A percentile compares a stretch with the other conserved stretches of the same genome.
Conservation (phyloP, 2,113 vertebrate species). For the Choloepus hoffmanni region DNA sequence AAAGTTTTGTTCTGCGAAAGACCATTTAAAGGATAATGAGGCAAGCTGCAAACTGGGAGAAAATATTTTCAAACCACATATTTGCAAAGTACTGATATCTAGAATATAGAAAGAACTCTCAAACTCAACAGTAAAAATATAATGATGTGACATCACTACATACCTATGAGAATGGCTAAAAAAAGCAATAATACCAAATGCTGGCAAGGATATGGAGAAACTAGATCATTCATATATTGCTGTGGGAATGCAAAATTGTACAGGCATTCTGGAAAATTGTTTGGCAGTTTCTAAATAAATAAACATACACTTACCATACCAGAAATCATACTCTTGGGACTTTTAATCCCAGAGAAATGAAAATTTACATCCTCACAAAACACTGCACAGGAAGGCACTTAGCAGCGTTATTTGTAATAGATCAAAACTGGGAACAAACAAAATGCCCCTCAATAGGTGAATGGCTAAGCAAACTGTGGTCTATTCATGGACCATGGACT, state of each 20-base stretch:
- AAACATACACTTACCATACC: neutral
- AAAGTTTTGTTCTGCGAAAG: neutral
- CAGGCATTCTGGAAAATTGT: neutral
- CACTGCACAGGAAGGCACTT: neutral
- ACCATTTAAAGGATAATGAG: neutral
- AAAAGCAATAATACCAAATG: neutral
- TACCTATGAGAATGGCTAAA: neutral
- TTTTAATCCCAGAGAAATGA: neutral
- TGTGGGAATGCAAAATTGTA: neutral
- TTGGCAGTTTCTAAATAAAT: neutral
- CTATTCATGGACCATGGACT: neutral
- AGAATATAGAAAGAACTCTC: neutral
- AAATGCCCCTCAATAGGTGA: neutral
- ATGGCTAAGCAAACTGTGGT: neutral
- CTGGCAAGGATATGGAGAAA: neutral
- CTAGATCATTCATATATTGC: neutral
- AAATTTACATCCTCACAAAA: conserved; percentile 1
- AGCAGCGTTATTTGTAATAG: neutral
- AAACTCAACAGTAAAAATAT: neutral
- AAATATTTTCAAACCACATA: neutral
- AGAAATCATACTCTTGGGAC: neutral
- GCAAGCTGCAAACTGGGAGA: neutral
- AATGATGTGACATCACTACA: neutral
- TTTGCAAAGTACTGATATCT: neutral
- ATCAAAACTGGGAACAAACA: neutral